Conservation (phyloP, 2,888 invertebrate species). For the Magallana nippona region DNA sequence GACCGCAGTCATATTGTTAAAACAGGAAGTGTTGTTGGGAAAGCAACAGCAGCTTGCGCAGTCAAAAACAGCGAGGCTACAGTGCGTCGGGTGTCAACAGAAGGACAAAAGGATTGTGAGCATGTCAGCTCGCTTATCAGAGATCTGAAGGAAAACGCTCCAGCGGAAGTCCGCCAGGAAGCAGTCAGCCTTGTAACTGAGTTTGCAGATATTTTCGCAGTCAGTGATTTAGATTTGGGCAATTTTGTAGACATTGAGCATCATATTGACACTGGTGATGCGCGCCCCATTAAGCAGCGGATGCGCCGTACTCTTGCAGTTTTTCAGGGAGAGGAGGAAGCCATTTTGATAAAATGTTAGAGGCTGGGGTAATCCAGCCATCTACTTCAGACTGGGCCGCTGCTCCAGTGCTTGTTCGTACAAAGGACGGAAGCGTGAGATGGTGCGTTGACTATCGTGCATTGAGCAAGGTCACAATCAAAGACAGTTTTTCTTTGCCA, state of each 20-base stretch:
- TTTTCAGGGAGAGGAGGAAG: constrained; percentile 52
- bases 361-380: constrained; percentile 47
- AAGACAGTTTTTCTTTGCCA: constrained; percentile 50
- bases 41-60: background rate
- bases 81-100: background rate
- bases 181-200: background rate
- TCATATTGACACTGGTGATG: constrained; percentile 45
- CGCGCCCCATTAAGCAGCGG: constrained; percentile 43
- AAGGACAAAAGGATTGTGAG: background rate
- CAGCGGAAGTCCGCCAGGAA: background rate
- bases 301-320: constrained; percentile 48
- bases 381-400: constrained; percentile 51
- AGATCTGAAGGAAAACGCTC: background rate
- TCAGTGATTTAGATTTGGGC: constrained; percentile 47
- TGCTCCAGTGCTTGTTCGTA: constrained; percentile 49
- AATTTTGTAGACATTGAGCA: constrained; percentile 48
- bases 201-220: background rate
- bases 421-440: constrained; percentile 46
- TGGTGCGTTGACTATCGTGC: constrained; percentile 54
- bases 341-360: constrained; percentile 48
- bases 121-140: background rate
- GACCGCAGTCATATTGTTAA: background rate
- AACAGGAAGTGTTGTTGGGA: background rate
- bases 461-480: constrained; percentile 48
- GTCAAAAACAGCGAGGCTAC: background rate